Evolutionary conservation across 2,888 invertebrate species (phyloP), one percentile per base, ranked within the genome.

Genomic region (Leptinotarsa rubiginosa): DNA sequence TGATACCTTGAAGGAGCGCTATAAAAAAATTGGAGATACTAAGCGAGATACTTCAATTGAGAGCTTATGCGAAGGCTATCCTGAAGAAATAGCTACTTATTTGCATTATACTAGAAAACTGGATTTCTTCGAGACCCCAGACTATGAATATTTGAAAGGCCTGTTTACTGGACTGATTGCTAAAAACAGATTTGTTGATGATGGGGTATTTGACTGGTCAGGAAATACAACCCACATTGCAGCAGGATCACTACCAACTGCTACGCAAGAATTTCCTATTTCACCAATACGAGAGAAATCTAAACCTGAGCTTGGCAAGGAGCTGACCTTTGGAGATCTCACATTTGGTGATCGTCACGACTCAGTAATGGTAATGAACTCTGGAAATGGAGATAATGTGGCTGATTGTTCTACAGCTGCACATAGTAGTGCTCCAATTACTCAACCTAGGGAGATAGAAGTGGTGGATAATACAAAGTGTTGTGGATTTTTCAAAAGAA

Each of bases 1-100:
- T 85, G 98, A 99, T 89, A 99, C 98, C 86, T 92, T 99, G 86
- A 99, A 99, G 91, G 99, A 99, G 90, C 92, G 99, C 88, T 99
- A 99, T 92, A 98, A 99, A 92, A 99, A 99, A 92, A 99, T 99
- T 89, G 99, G 99, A 85, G 99, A 99, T 89, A 99, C 98, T 83
- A 99, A 99, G 89, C 92, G 98, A 86, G 96, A 97, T 85, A 99
- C 99, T 83, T 97, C 98, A 74, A 97, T 99, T 86, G 99, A 99
- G 91, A 95, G 92, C 85, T 90, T 95, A 80, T 95, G 94, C 89
- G 94, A 95, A 84, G 78, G 94, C 78, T 94, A 94, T 90, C 92
- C 95, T 86, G 98, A 98, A 88, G 99, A 99, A 90, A 93, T 99
- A 91, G 96, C 98, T 80, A 97, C 96, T 87, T 99, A 99, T 90